A percentile compares a stretch with the other conserved stretches of the same genome.
phyloP scores from a whole-genome alignment of 2,888 invertebrate genomes.

The Melinopterus prodromus region DNA sequence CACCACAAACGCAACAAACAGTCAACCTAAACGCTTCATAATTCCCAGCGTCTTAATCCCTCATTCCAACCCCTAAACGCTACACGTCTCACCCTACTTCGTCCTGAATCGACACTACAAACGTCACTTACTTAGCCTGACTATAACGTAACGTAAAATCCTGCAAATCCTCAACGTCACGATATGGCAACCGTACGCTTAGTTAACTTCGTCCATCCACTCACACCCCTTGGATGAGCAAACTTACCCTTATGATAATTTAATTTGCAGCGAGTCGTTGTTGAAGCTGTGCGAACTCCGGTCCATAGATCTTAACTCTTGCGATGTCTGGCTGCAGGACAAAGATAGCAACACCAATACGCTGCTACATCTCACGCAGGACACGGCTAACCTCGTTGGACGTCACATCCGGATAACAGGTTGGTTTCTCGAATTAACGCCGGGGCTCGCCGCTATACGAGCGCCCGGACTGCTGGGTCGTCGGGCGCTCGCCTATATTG shows the following conservation, averaged over 20 bases:
- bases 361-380: constrained; percentile 63
- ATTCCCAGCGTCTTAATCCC: neutral
- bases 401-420: constrained; percentile 69
- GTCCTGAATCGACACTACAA: neutral
- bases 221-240: neutral
- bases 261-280: constrained; percentile 69
- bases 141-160: neutral
- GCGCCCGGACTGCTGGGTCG: too few species aligned
- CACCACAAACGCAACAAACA: neutral
- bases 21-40: neutral
- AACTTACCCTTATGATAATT: constrained; percentile 17
- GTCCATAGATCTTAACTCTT: constrained; percentile 68
- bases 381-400: constrained; percentile 72
- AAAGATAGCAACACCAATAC: constrained; percentile 70
- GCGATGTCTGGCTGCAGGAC: constrained; percentile 73
- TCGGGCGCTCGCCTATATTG: too few species aligned
- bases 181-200: neutral
- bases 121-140: neutral
- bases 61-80: neutral
- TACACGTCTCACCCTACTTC: neutral
- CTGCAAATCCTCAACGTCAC: too few species aligned
- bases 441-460: neutral
- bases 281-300: constrained; percentile 70
- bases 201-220: neutral
- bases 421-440: constrained; percentile 18